Conservation (phyloP, 2,888 invertebrate genomes). For the Tenthredo distinguenda region DNA sequence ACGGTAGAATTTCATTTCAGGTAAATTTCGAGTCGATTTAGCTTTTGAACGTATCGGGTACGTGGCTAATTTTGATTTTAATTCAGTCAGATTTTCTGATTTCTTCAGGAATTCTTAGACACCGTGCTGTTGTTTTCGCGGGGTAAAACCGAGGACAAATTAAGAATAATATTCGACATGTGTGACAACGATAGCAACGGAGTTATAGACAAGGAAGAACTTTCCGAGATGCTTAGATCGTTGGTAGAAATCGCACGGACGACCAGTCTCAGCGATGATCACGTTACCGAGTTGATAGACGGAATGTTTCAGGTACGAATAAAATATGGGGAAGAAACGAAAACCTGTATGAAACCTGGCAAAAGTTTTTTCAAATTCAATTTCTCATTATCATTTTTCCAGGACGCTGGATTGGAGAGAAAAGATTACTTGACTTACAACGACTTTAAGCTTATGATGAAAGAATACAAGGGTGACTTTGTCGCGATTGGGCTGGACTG, state of each 20-base stretch:
- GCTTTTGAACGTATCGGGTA: not conserved
- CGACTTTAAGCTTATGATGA: constrained; percentile 97
- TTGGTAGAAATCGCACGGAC: constrained; percentile 96
- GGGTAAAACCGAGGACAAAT: constrained; percentile 95
- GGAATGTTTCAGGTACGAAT: constrained; percentile 90
- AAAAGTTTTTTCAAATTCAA: constrained; percentile 38
- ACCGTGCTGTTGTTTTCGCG: constrained; percentile 95
- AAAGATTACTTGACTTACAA: constrained; percentile 94
- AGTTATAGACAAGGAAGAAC: constrained; percentile 94
- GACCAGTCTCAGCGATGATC: constrained; percentile 92
- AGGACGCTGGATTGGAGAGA: constrained; percentile 93
- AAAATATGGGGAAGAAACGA: constrained; percentile 62
- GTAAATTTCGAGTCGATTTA: constrained; percentile 75
- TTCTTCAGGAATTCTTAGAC: constrained; percentile 91
- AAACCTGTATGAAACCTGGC: not conserved
- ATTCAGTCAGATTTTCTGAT: not conserved
- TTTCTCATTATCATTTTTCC: constrained; percentile 53
- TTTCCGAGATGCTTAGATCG: constrained; percentile 95
- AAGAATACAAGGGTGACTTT: constrained; percentile 96
- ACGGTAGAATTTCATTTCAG: constrained; percentile 96
- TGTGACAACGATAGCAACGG: constrained; percentile 97
- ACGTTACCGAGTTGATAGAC: constrained; percentile 94
- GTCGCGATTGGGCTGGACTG: constrained; percentile 96
- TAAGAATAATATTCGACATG: constrained; percentile 98
- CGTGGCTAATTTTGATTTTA: constrained; percentile 14